Evolutionary conservation across 2,888 invertebrate species (phyloP), one percentile per base, ranked within the genome.

Genomic region (Rhaphigaster nebulosa): DNA sequence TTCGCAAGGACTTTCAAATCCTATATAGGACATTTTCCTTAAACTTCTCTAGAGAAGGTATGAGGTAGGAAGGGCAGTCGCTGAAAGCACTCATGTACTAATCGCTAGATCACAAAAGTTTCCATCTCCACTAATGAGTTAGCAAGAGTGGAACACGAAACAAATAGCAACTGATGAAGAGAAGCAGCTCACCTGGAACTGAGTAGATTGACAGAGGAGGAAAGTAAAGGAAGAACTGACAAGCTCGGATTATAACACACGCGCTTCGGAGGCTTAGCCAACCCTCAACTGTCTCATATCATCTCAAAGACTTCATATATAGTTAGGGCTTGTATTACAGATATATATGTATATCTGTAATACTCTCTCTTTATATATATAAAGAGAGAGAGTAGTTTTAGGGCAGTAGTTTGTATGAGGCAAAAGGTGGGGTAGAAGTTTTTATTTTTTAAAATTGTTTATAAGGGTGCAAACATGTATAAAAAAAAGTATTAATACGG

Each of bases 171-270:
- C 65, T 65, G 65, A 65, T 65, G 65, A 65, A 34, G 65, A 29
- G 65, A 65, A 65, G 65, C 15, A 65, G 65, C 65, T 65, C 65
- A 65, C 29, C 65, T 65, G 65, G 65, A 65, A 65, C 65, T 65
- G 65, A 29, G 65, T 29, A 29, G 65, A 65, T 65, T 65, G 65
- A 65, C 29, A 29, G 65, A 65, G 20, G n/a, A 65, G 65, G 65
- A 65, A 65, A 65, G 65, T 29, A 65, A 65, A 65, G 65, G 65
- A 65, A 65, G 65, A 65, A 65, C 29, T 65, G 65, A 65, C 65
- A 65, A 65, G 65, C 65, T 65, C 29, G 65, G 65, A 65, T 65
- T 65, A 65, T 65, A 65, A 65, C 65, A 65, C 65, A 15, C 15
- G 18, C 15, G 65, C 65, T 65, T 65, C 65, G 29, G 1, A 12